phyloP scores from a whole-genome alignment of 2,113 vertebrate genomes.

The Pygoscelis adeliae region DNA sequence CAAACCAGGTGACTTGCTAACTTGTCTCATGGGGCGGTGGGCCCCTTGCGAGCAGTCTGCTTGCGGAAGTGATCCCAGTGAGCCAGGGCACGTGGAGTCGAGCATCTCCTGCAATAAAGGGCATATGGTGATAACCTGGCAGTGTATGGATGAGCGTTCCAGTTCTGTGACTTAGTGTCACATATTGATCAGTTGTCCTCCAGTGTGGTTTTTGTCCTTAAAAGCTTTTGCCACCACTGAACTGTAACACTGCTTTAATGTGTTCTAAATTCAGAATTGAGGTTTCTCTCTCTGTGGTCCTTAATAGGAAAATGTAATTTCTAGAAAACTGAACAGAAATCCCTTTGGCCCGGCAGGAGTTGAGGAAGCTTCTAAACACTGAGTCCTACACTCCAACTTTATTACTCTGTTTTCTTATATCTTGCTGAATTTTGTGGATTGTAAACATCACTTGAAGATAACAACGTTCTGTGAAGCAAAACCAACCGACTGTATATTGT shows the following conservation, averaged over 20 bases:
- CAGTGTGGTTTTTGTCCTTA: neutral
- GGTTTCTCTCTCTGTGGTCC: slow-evolving; percentile 3
- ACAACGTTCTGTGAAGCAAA: neutral
- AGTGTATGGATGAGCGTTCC: accelerated
- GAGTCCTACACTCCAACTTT: neutral
- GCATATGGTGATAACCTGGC: accelerated
- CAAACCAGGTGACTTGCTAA: neutral
- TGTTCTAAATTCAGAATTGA: slow-evolving; percentile 26
- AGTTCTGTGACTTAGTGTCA: neutral
- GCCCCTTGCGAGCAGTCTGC: accelerated
- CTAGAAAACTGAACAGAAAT: neutral
- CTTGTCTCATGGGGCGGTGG: neutral
- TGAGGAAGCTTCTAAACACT: neutral
- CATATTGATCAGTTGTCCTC: neutral
- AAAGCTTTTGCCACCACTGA: neutral
- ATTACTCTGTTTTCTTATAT: neutral
- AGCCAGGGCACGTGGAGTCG: accelerated
- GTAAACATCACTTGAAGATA: neutral
- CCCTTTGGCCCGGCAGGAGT: neutral
- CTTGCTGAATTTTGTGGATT: neutral
- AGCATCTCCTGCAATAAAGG: neutral
- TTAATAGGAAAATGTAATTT: slow-evolving; percentile 4
- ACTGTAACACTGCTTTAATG: neutral
- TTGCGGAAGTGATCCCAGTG: neutral
- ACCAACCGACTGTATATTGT: neutral